These are phyloP conservation scores for Cryptus armator DNA, from an alignment of 2,888 invertebrate species.

Conservation along the genomic window DNA sequence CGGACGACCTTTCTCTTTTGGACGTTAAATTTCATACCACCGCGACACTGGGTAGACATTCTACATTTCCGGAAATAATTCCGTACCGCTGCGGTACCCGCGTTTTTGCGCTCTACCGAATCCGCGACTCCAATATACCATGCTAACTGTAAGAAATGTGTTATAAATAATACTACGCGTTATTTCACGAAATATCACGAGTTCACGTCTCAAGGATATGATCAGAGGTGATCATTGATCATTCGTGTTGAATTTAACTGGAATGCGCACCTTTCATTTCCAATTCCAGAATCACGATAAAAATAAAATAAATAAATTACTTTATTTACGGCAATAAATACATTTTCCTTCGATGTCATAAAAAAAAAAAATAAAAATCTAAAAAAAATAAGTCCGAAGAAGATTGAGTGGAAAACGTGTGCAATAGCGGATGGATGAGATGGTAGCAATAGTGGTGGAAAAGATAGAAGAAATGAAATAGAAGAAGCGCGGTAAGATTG, in stretches of 20 bases:
- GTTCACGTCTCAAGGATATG: neutral
- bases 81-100: slow-evolving; percentile 9
- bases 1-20: slow-evolving; percentile 58
- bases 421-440: neutral
- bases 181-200: slow-evolving; percentile 33
- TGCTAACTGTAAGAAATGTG: neutral
- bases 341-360: neutral
- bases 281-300: slow-evolving; percentile 68
- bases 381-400: slow-evolving; percentile 15
- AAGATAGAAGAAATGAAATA: slow-evolving; percentile 55
- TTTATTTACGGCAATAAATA: neutral
- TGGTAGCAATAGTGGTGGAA: slow-evolving; percentile 33
- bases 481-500: slow-evolving; percentile 59
- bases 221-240: neutral
- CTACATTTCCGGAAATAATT: slow-evolving; percentile 57
- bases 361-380: too few species aligned
- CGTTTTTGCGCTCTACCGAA: neutral
- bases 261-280: slow-evolving; percentile 51
- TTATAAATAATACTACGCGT: neutral
- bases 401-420: neutral
- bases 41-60: slow-evolving; percentile 45
- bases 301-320: neutral
- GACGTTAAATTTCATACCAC: slow-evolving; percentile 59
- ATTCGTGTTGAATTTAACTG: slow-evolving; percentile 72
- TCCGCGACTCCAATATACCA: neutral